phyloP scores from a whole-genome alignment of 2,888 invertebrate species.

The Aradus depressus region DNA sequence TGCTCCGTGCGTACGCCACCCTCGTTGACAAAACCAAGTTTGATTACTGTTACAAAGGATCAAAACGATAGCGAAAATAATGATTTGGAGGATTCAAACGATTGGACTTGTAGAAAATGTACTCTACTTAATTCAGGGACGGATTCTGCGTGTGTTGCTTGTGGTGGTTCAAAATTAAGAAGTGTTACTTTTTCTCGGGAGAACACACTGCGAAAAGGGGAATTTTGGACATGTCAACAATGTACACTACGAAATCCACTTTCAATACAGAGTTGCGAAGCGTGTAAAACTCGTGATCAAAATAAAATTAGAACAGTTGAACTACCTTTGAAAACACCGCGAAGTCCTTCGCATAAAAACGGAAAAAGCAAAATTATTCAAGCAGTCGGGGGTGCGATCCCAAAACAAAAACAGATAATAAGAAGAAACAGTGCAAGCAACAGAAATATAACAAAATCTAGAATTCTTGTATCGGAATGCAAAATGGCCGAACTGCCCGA shows the following conservation, averaged over 20 bases:
- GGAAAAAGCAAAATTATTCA: constrained; percentile 22
- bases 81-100: constrained; percentile 30
- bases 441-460: constrained; percentile 17
- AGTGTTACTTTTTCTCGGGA: constrained; percentile 53
- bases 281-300: constrained; percentile 63
- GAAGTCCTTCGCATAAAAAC: constrained; percentile 45
- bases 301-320: constrained; percentile 32
- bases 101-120: constrained; percentile 81
- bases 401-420: constrained; percentile 26
- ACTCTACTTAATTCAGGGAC: constrained; percentile 67
- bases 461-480: constrained; percentile 9
- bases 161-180: constrained; percentile 70
- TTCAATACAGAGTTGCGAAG: constrained; percentile 54
- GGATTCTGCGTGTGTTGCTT: constrained; percentile 68
- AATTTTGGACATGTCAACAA: constrained; percentile 67
- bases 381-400: constrained; percentile 26
- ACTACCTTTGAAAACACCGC: constrained; percentile 37
- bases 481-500: not conserved
- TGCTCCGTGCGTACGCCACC: constrained; percentile 52
- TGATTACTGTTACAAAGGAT: constrained; percentile 55
- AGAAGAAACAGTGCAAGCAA: constrained; percentile 19
- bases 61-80: constrained; percentile 33
- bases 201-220: constrained; percentile 56
- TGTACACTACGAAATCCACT: constrained; percentile 74
- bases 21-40: constrained; percentile 50